A percentile compares a stretch with the other conserved stretches of the same genome.
phyloP scores from a whole-genome alignment of 2,888 invertebrate species.

The Dynastes hyllus region DNA sequence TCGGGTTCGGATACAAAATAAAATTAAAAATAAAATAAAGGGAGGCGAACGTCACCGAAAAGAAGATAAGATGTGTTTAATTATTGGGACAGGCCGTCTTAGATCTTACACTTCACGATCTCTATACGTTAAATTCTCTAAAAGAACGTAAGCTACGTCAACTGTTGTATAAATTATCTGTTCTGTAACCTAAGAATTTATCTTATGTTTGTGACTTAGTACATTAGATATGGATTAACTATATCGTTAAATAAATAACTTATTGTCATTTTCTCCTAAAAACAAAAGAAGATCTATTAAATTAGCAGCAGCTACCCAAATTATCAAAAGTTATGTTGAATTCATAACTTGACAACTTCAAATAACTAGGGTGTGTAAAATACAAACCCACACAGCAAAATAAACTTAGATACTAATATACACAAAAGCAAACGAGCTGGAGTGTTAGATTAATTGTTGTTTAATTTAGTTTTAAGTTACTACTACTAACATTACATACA shows the following conservation, averaged over 20 bases:
- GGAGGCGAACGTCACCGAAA: slow-evolving; percentile 55
- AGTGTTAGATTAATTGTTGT: no score
- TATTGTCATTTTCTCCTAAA: no score
- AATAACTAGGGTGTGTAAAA: no score
- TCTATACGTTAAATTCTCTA: slow-evolving; percentile 30
- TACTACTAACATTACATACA: no score
- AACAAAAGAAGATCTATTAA: no score
- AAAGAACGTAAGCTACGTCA: not conserved
- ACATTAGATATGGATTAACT: not conserved
- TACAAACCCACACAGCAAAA: no score
- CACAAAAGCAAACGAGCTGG: no score
- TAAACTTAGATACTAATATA: no score
- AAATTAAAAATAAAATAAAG: slow-evolving; percentile 33
- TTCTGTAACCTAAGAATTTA: not conserved
- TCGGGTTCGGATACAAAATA: not conserved
- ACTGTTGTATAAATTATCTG: slow-evolving; percentile 14
- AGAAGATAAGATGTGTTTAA: slow-evolving; percentile 57
- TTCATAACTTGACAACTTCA: no score
- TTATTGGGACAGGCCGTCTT: slow-evolving; percentile 56
- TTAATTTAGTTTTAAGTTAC: no score
- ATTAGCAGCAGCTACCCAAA: no score
- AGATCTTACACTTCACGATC: slow-evolving; percentile 53
- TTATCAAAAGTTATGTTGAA: no score
- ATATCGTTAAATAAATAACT: not conserved
- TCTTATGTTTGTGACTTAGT: not conserved